These are phyloP conservation scores for Mastomys natalensis DNA, from an alignment of 2,113 vertebrate genomes.

Conservation along the genomic window DNA sequence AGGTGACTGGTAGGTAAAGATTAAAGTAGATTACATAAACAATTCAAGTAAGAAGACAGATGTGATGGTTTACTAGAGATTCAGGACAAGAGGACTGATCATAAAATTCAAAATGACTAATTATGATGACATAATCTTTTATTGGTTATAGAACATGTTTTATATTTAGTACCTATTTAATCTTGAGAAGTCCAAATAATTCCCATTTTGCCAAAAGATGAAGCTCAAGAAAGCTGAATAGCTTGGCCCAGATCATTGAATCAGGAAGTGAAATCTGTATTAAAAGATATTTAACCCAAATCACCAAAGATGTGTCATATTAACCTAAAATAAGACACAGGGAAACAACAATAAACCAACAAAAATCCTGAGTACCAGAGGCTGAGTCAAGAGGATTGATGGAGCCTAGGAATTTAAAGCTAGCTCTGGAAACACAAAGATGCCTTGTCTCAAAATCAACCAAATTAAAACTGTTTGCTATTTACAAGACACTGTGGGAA, in stretches of 20 bases:
- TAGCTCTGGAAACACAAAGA: background rate
- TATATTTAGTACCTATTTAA: slow-evolving; percentile 21
- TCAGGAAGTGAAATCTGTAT: slow-evolving; percentile 13
- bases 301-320: slow-evolving; percentile 28
- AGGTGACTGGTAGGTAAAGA: background rate
- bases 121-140: background rate
- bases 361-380: background rate
- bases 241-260: background rate
- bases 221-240: slow-evolving; percentile 2
- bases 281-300: slow-evolving; percentile 41
- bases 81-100: background rate
- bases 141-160: background rate
- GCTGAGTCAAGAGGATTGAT: background rate
- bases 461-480: background rate
- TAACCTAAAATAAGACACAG: background rate
- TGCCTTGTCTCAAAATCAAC: background rate
- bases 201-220: slow-evolving; percentile 48
- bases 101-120: background rate
- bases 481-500: slow-evolving; percentile 67
- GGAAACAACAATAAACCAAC: background rate
- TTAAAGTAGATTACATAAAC: background rate
- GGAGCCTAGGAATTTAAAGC: background rate
- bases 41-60: background rate
- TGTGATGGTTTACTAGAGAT: background rate
- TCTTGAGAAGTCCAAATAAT: background rate